These are phyloP conservation scores for Styela plicata DNA, from an alignment of 23 tunicate species.

Conservation along the genomic window DNA sequence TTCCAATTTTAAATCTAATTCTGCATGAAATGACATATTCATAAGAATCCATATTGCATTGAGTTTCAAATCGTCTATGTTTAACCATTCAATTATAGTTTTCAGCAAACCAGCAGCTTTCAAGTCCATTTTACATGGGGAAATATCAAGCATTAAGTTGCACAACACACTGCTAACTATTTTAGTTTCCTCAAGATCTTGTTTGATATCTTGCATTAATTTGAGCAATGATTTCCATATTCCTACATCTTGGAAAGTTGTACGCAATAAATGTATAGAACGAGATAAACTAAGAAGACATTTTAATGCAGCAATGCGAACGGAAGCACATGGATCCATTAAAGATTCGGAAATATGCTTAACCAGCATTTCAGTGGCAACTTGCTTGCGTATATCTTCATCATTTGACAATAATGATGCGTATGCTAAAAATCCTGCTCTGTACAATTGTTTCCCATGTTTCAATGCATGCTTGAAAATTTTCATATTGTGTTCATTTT, in stretches of 20 bases:
- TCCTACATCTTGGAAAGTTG: slow-evolving; percentile 58
- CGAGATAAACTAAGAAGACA: slow-evolving; percentile 77
- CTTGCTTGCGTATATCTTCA: slow-evolving; percentile 71
- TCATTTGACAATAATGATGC: slow-evolving; percentile 85
- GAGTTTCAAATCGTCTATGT: slow-evolving; percentile 40
- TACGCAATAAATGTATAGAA: slow-evolving; percentile 68
- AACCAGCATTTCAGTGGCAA: slow-evolving; percentile 54
- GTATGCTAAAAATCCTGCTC: slow-evolving; percentile 75
- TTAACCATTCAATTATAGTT: slow-evolving; percentile 47
- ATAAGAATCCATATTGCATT: slow-evolving; percentile 67
- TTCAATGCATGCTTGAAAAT: slow-evolving; percentile 52
- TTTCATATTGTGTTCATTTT: slow-evolving; percentile 49
- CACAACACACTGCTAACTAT: slow-evolving; percentile 51
- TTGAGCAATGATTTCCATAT: slow-evolving; percentile 64
- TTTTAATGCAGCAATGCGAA: slow-evolving; percentile 51
- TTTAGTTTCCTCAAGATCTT: slow-evolving; percentile 25
- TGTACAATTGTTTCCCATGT: slow-evolving; percentile 36
- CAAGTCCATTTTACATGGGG: slow-evolving; percentile 55
- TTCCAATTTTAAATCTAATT: slow-evolving; percentile 32
- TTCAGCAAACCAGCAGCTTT: slow-evolving; percentile 36
- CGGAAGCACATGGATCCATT: slow-evolving; percentile 7
- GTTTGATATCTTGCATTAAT: slow-evolving; percentile 27
- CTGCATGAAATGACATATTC: slow-evolving; percentile 54
- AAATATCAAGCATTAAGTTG: slow-evolving; percentile 71
- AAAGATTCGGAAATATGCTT: slow-evolving; percentile 36